These are phyloP conservation scores for Aspidiotus destructor DNA, from an alignment of 2,888 invertebrate genomes.

Conservation along the genomic window DNA sequence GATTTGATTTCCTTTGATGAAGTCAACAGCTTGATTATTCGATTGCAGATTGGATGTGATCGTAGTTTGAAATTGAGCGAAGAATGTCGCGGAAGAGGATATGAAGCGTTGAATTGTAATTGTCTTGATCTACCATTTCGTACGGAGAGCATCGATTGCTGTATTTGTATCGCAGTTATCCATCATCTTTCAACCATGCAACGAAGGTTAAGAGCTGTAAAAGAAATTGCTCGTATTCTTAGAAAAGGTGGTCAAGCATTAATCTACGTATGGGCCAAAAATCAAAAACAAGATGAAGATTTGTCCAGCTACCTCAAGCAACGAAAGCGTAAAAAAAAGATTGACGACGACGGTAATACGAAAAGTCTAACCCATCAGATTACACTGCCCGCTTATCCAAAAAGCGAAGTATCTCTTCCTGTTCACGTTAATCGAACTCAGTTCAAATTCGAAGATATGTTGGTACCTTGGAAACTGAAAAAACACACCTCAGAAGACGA, in stretches of 20 bases:
- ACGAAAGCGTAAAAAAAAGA: constrained; percentile 44
- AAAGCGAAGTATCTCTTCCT: constrained; percentile 46
- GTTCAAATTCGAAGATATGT: constrained; percentile 78
- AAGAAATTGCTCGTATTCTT: constrained; percentile 66
- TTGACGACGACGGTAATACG: constrained; percentile 1
- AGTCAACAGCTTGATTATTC: background rate
- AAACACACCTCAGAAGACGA: constrained; percentile 39
- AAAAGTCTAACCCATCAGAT: constrained; percentile 8
- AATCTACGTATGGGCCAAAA: constrained; percentile 94
- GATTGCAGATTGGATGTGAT: constrained; percentile 67
- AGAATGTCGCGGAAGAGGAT: constrained; percentile 53
- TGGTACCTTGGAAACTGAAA: constrained; percentile 90
- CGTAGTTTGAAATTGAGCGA: constrained; percentile 57
- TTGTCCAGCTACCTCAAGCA: constrained; percentile 63
- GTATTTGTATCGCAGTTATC: constrained; percentile 89
- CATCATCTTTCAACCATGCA: constrained; percentile 83
- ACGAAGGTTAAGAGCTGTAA: constrained; percentile 62
- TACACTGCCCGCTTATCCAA: constrained; percentile 35
- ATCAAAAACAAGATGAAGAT: constrained; percentile 59
- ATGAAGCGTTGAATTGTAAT: constrained; percentile 66
- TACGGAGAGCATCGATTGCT: constrained; percentile 61
- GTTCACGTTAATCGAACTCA: constrained; percentile 84
- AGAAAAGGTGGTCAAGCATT: constrained; percentile 63
- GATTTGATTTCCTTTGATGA: too few relatives aligned
- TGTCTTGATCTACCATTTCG: constrained; percentile 63